Evolutionary conservation across 2,113 vertebrate genomes (phyloP), one percentile per base, ranked within the genome.

Genomic region (Vulpes vulpes): DNA sequence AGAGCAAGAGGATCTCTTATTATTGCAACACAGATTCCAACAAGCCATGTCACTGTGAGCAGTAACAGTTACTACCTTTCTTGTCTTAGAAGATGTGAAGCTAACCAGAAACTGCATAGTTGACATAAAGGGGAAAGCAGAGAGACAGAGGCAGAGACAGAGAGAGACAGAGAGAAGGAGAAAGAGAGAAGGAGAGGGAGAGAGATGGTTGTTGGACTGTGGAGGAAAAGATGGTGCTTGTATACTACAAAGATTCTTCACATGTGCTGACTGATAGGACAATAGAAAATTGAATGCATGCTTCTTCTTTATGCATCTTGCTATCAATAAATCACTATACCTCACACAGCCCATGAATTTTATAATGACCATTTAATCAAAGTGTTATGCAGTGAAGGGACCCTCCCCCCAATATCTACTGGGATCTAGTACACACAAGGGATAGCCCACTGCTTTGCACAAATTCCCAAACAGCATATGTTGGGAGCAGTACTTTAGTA

Each of bases 361-460:
- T 69, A 79, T 67, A 55, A 23, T 20, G 10, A 30, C 20, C 55
- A 35, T 38, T 81, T 92, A 81, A 14, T 79, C 3, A 87, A 88
- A 89, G 7, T 51, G 4, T 76, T 57, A 53, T 32, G 3, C 25
- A 60, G 8, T n/a, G 32, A 76, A 89, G 30, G 14, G n/a, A 17
- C 35, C 2, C 4, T 16, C 6, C 6, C 20, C 4, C 53, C 23
- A 16, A 51, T 22, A 53, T 30, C 78, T 62, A 59, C 8, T n/a
- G 8, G 16, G 43, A 3, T 12, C 16, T 8, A 64, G 0, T 12
- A 73, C 10, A 83, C 27, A 80, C 25, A 38, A 64, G 2, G 11
- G 11, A 3, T 43, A 30, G 49, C 43, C 25, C 17, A 32, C 1
- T 17, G 0, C 1, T 74, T 4, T n/a, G 5, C 16, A 53, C 4